Conservation (phyloP, 2,113 vertebrate species). For the Oncorhynchus tshawytscha region DNA sequence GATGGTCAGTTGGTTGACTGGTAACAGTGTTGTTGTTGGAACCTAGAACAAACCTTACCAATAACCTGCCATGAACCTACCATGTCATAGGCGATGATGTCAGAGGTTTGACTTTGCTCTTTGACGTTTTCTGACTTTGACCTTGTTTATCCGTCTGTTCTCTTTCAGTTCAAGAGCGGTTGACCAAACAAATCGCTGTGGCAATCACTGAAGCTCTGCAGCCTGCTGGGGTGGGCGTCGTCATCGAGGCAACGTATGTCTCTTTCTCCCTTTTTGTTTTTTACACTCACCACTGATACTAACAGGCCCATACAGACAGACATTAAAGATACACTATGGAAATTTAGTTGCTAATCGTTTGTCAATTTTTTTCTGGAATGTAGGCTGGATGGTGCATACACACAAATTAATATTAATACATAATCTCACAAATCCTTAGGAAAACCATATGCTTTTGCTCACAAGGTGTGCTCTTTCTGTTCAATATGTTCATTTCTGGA, state of each 20-base stretch:
- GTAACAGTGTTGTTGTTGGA: neutral
- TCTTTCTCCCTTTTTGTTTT: too few relatives aligned
- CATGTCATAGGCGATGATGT: neutral
- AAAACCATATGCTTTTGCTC: too few relatives aligned
- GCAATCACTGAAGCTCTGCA: slow-evolving; percentile 95
- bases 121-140: neutral
- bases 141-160: slow-evolving; percentile 1
- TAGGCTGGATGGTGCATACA: too few relatives aligned
- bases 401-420: too few relatives aligned
- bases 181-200: slow-evolving; percentile 95
- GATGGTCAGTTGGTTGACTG: neutral
- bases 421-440: too few relatives aligned
- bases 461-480: too few relatives aligned
- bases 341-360: too few relatives aligned
- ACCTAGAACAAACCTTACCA: neutral
- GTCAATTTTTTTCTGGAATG: too few relatives aligned
- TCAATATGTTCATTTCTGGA: too few relatives aligned
- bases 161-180: slow-evolving; percentile 89
- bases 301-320: neutral
- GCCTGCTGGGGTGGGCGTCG: slow-evolving; percentile 92
- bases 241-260: slow-evolving; percentile 93
- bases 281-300: neutral
- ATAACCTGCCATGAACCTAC: neutral
- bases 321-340: too few relatives aligned
- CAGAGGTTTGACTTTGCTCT: too few relatives aligned